Evolutionary conservation across 2,888 invertebrate species (phyloP), one percentile per base, ranked within the genome.

Genomic region (Notodonta ziczac): DNA sequence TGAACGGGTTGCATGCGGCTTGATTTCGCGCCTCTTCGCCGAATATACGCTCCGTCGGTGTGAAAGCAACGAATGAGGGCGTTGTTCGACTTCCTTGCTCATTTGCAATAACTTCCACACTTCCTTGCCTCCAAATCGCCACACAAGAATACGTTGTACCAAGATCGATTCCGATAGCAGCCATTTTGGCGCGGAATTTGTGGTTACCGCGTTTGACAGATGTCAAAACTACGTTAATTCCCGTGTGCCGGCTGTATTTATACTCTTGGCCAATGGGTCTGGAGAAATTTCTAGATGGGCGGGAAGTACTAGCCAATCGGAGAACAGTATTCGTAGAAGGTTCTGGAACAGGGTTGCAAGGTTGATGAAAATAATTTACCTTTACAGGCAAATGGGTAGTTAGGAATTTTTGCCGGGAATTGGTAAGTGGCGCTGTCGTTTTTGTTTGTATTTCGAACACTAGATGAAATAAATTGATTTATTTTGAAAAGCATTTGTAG

Each of bases 21-120:
- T 90, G 88, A 32, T 81, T 86, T 66, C 82, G 82, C n/a, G 90
- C 91, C 5, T 84, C 67, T 62, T 90, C 90, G 2, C 91, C 91
- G 3, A 90, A 83, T 0, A 90, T 57, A 2, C 88, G 82, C 10
- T 83, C 82, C 0, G 78, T 76, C 2, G 77, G 62, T 2, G 88
- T 88, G 48, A 91, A 91, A 1, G 90, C 86, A 2, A 91, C 87
- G 52, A 75, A 87, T 32, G 90, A 89, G 12, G 91, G 89, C 6
- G 88, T 91, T 1, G 83, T 86, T 42, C 80, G 67, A 16, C 85
- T 87, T 5, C 90, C 91, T 53, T 85, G 81, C 10, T 85, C 87
- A 44, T 91, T 90, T 24, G 82, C 70, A 39, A 91, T 89, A 67
- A 90, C 85, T 80, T 90, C 86, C 0, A 85, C 84, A 60, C 59